phyloP scores from a whole-genome alignment of 2,797 vertebrate genomes.

The Semotilus atromaculatus region DNA sequence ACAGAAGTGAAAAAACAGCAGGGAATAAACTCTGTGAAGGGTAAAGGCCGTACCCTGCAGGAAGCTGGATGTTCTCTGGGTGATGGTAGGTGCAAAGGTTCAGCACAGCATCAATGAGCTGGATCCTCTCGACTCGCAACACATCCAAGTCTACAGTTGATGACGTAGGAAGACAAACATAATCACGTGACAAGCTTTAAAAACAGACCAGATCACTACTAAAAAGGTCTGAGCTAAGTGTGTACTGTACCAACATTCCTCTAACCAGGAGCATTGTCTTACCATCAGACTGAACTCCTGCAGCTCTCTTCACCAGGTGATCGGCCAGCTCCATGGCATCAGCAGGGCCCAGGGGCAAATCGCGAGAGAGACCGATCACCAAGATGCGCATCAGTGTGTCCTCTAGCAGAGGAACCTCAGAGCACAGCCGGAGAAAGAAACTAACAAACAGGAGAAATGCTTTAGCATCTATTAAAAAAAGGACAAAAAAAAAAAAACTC shows the following conservation, averaged over 20 bases:
- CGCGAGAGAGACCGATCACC: slow-evolving; percentile 93
- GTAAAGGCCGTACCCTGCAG: slow-evolving; percentile 82
- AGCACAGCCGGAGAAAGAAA: slow-evolving; percentile 98
- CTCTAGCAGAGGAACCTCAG: slow-evolving; percentile 95
- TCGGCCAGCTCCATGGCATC: slow-evolving; percentile 98
- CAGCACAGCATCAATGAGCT: slow-evolving; percentile 94
- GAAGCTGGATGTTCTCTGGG: slow-evolving; percentile 98
- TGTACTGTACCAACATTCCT: not conserved
- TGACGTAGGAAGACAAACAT: not conserved
- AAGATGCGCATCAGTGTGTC: slow-evolving; percentile 97
- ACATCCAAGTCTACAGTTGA: slow-evolving; percentile 88
- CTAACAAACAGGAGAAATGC: slow-evolving; percentile 65
- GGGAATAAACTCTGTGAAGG: slow-evolving; percentile 23
- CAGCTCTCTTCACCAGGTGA: slow-evolving; percentile 95
- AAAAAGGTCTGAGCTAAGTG: not conserved
- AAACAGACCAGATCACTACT: not conserved
- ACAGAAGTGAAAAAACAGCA: slow-evolving; percentile 14
- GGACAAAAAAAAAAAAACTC: not conserved
- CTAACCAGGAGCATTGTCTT: not conserved
- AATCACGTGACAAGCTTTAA: not conserved
- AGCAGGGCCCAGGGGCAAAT: slow-evolving; percentile 92
- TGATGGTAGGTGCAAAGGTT: slow-evolving; percentile 99
- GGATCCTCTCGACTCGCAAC: slow-evolving; percentile 93
- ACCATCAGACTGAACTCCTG: slow-evolving; percentile 94
- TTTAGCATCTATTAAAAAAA: not conserved